Conservation (phyloP, 2,113 vertebrate species). For the Otis tarda region DNA sequence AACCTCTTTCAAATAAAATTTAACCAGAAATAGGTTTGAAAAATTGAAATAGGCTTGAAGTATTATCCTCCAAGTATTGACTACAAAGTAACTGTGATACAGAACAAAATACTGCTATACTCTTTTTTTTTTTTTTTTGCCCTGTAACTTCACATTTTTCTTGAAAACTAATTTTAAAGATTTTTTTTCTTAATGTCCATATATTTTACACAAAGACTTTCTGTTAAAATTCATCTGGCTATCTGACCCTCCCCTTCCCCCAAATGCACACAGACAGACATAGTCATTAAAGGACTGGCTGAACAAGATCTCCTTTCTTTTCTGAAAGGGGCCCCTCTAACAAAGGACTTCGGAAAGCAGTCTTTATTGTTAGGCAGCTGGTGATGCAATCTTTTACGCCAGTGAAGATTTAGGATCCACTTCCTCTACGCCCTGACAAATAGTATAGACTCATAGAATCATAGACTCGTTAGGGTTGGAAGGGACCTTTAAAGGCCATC, state of each 20-base stretch:
- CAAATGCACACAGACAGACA: not conserved
- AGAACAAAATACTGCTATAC: not conserved
- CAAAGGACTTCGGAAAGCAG: not conserved
- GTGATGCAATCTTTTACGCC: not conserved
- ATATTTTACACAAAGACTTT: constrained; percentile 52
- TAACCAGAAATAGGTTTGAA: not conserved
- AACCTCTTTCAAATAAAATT: not conserved
- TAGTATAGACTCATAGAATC: not conserved
- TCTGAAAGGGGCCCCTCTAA: constrained; percentile 1
- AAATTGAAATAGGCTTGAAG: not conserved
- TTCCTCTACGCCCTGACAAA: not conserved
- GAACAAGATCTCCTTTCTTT: constrained; percentile 64
- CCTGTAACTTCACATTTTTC: not conserved
- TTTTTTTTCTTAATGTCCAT: not conserved
- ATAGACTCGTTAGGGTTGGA: too few species aligned
- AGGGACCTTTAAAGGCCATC: too few species aligned
- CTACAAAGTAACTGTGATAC: not conserved
- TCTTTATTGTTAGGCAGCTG: not conserved
- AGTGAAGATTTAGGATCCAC: not conserved
- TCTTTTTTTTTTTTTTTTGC: not conserved
- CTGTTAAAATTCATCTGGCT: constrained; percentile 55
- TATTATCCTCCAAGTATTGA: not conserved
- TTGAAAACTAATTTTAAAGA: constrained; percentile 1
- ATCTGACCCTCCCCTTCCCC: not conserved
- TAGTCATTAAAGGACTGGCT: constrained; percentile 41